Base-by-base conservation (phyloP, 2,888 invertebrate genomes). In the Phaonia tiefii region DNA sequence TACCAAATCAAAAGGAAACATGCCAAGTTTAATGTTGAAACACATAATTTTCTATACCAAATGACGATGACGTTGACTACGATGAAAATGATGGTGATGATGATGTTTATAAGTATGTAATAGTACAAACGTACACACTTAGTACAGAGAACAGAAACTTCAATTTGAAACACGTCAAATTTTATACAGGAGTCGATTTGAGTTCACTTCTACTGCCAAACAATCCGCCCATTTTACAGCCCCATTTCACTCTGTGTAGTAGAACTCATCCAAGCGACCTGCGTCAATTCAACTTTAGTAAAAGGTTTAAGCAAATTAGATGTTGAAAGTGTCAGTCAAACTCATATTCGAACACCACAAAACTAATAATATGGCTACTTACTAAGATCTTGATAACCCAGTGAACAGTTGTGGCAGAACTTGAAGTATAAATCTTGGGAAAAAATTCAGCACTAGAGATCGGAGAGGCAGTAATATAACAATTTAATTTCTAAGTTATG, bases 141-240 rank as follows among this genome's bases (percentile, higher is more conserved):
- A 31, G 31, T 31, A 31, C 31, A 31, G 42, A 39, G 37, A 39
- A 39, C 39, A 63, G 20, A 51, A 71, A 58, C 51, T 75, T 78
- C 75, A 78, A 79, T 82, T 77, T 74, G 77, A 72, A 80, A 80
- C 60, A 82, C 76, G 74, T 82, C 77, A 80, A 77, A 69, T 74
- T 80, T 74, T 42, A 69, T 26, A 20, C 54, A 65, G 60, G 49
- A 66, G 42, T 76, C 56, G 26, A 56, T 22, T 63, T 63, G 42
- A 42, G 63, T 63, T 39, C 39, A 63, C 20, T 20, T 42, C 22
- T 37, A 39, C 11, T 8, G 37, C 37, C 31, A 60, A 5, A 8
- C 22, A 54, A n/a, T 17, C 13, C 39, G 37, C 20, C 63, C 13
- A 25, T 13, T n/a, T n/a, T n/a, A 17, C 20, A 22, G 11, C 15